A percentile compares a stretch with the other conserved stretches of the same genome.
Evolutionary conservation across 1,140 invertebrate species (phyloP).

Genomic region (Trinorchestia longiramus): DNA sequence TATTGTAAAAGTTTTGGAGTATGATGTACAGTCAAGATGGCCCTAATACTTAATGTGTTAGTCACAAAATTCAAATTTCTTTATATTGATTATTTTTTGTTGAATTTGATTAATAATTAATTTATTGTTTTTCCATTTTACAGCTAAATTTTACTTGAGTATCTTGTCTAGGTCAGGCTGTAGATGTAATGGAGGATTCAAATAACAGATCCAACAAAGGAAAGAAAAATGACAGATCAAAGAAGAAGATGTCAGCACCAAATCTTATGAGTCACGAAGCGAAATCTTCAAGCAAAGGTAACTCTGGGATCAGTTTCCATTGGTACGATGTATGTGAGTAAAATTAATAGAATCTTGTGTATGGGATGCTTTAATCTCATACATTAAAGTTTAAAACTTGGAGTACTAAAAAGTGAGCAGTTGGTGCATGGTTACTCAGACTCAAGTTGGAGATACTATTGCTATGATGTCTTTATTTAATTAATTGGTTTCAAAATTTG

Average conservation of each 20-base stretch:
- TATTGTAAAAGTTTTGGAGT: no score
- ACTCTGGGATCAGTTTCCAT: background rate
- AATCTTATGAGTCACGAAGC: background rate
- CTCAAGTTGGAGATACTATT: no score
- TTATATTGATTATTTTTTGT: no score
- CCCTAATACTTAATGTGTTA: no score
- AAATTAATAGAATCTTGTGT: background rate
- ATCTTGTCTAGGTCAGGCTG: background rate
- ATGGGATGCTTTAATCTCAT: background rate
- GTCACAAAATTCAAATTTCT: no score
- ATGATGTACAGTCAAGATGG: no score
- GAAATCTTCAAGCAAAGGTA: background rate
- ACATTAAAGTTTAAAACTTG: background rate
- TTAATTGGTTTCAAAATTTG: no score
- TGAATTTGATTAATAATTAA: no score
- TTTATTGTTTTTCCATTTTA: background rate
- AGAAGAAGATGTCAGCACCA: conserved; percentile 45
- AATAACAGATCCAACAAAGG: background rate
- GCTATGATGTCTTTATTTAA: no score
- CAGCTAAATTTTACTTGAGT: background rate
- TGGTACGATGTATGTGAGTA: background rate
- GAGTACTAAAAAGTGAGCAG: no score
- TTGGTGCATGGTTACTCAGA: no score
- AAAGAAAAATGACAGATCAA: conserved; percentile 20
- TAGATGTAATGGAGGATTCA: background rate